Base-by-base conservation (phyloP, 1,140 invertebrate species). In the Listronotus bonariensis region DNA sequence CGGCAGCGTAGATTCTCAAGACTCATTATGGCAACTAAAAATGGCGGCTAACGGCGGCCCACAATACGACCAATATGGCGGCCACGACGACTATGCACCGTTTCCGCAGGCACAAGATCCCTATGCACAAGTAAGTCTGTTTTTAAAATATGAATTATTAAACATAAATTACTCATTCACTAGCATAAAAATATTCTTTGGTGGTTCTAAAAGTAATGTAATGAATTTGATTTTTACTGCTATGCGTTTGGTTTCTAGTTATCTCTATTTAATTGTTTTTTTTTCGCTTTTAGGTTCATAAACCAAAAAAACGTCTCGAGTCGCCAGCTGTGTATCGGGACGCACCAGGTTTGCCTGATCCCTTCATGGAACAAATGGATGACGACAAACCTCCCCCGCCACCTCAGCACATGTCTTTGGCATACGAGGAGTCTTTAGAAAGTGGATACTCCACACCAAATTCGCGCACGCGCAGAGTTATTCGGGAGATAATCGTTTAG, bases 401-500 rank as follows among this genome's bases (percentile, higher is more conserved):
- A 10, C 87, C 89, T 52, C 89, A 90, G 74, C 91, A 93, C 77
- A 86, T 92, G 73, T 91, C 90, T 45, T 84, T 95, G 59, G 91
- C 91, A 74, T 95, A 94, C 79, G 94, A 96, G 80, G 93, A 95
- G 80, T 93, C 90, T 67, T 84, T 95, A 11, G 93, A 96, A 79
- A 94, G 92, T 49, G 93, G 93, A 8, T 96, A 95, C 79, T 95
- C 93, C 42, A 95, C 93, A 59, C 93, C 93, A 41, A 96, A 95
- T 82, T 93, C 92, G 68, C 87, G 92, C 74, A 91, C 90, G 70
- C 85, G 92, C 57, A 82, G 93, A 76, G 92, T 96, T 76, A 96
- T 96, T 74, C 86, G 93, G 63, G 94, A 96, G 80, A 96, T 96
- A 78, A 96, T 96, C 79, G 94, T 97, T 76, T 97, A 88, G 91